Evolutionary conservation across 2,888 invertebrate species (phyloP).

Genomic region (Hydraecia micacea): DNA sequence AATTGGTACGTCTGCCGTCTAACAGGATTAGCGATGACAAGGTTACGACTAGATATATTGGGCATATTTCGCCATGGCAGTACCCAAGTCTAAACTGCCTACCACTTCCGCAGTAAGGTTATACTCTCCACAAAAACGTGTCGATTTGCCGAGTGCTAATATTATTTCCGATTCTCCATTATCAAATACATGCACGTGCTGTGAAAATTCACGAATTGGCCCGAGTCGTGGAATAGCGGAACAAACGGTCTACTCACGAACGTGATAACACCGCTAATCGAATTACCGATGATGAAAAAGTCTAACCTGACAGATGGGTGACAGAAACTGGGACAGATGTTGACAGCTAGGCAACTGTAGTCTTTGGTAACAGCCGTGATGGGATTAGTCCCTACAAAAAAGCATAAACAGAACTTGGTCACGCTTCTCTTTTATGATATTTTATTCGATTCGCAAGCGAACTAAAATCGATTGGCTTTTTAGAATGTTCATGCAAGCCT

Average conservation of each 20-base stretch:
- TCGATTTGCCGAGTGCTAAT: slow-evolving; percentile 2
- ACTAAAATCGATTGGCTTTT: slow-evolving; percentile 28
- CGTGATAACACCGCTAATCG: slow-evolving; percentile 77
- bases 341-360: slow-evolving; percentile 47
- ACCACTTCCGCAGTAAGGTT: background rate
- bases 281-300: slow-evolving; percentile 73
- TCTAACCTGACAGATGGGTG: slow-evolving; percentile 68
- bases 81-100: slow-evolving; percentile 1
- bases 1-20: slow-evolving; percentile 4
- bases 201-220: slow-evolving; percentile 69
- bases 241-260: slow-evolving; percentile 73
- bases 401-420: slow-evolving; percentile 17
- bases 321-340: slow-evolving; percentile 46
- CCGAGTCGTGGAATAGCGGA: slow-evolving; percentile 70
- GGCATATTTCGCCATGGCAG: background rate
- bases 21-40: slow-evolving; percentile 24
- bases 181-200: slow-evolving; percentile 71
- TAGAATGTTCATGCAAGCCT: slow-evolving; percentile 14
- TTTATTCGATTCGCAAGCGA: slow-evolving; percentile 40
- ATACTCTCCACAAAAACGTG: background rate
- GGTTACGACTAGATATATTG: slow-evolving; percentile 14
- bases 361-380: slow-evolving; percentile 45
- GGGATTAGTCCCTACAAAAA: slow-evolving; percentile 42
- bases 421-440: slow-evolving; percentile 42
- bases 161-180: slow-evolving; percentile 47